Percentiles rank a stretch among this genome's conserved stretches.
phyloP scores from a whole-genome alignment of 2,888 invertebrate genomes.

The Platycnemis pennipes region DNA sequence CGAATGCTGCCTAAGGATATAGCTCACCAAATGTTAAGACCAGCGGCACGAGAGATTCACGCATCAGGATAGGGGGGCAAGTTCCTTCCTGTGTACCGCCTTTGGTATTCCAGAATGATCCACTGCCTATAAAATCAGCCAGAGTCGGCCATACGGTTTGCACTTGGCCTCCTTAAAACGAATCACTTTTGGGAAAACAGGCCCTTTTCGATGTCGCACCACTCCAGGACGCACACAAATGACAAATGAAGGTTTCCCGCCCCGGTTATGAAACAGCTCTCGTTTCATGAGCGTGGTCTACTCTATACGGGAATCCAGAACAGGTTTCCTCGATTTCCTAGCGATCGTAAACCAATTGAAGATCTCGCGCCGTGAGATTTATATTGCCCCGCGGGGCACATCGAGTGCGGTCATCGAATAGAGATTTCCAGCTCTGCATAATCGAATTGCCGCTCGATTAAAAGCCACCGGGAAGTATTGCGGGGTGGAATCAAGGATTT shows the following conservation, averaged over 20 bases:
- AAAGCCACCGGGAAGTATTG: not conserved
- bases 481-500: not conserved
- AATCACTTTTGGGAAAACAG: too few relatives aligned
- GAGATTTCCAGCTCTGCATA: not conserved
- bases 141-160: too few relatives aligned
- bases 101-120: too few relatives aligned
- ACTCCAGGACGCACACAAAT: too few relatives aligned
- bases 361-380: not conserved
- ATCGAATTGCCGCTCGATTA: not conserved
- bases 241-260: not conserved
- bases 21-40: too few relatives aligned
- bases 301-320: not conserved
- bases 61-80: too few relatives aligned
- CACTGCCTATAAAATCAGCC: too few relatives aligned
- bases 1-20: too few relatives aligned
- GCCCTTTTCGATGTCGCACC: too few relatives aligned
- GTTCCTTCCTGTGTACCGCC: too few relatives aligned
- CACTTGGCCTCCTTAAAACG: too few relatives aligned
- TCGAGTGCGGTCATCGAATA: not conserved
- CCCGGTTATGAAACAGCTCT: not conserved
- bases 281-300: not conserved
- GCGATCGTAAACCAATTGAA: not conserved
- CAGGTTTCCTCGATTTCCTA: not conserved
- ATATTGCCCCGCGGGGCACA: not conserved
- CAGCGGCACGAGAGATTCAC: too few relatives aligned